These are phyloP conservation scores for Polypterus senegalus DNA, from an alignment of 2,113 vertebrate species.

Conservation along the genomic window DNA sequence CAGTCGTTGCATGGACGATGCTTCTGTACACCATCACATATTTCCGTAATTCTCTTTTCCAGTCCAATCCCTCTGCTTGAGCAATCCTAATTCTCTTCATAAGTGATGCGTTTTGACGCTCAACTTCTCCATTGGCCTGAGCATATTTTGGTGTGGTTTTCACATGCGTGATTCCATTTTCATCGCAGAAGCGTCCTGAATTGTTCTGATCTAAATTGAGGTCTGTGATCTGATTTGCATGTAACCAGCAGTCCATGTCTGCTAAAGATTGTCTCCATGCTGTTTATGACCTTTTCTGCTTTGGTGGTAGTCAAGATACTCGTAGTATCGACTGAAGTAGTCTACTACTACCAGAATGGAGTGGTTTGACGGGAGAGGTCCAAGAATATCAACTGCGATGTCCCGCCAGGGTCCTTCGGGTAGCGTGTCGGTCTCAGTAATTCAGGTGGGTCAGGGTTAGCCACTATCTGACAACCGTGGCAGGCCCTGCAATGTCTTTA, in stretches of 20 bases:
- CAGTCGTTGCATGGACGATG: too few relatives aligned
- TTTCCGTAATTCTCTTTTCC: too few relatives aligned
- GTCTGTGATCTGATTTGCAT: background rate
- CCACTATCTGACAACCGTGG: background rate
- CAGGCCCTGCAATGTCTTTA: background rate
- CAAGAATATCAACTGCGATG: too few relatives aligned
- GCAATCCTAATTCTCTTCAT: too few relatives aligned
- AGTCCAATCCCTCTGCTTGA: too few relatives aligned
- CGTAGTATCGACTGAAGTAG: background rate
- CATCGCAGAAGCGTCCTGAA: background rate
- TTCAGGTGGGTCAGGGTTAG: background rate
- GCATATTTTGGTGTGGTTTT: background rate
- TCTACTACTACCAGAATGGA: background rate
- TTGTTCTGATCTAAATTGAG: background rate
- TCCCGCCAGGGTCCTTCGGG: background rate
- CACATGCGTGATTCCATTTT: background rate
- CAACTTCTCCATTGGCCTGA: background rate
- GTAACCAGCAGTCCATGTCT: background rate
- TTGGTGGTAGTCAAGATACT: background rate
- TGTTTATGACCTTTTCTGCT: background rate
- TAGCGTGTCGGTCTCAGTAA: background rate
- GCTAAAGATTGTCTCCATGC: constrained; percentile 1
- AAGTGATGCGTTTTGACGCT: background rate
- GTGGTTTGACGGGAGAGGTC: background rate
- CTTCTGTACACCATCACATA: too few relatives aligned